These are phyloP conservation scores for Clanis bilineata DNA, from an alignment of 2,888 invertebrate genomes.

Conservation along the genomic window DNA sequence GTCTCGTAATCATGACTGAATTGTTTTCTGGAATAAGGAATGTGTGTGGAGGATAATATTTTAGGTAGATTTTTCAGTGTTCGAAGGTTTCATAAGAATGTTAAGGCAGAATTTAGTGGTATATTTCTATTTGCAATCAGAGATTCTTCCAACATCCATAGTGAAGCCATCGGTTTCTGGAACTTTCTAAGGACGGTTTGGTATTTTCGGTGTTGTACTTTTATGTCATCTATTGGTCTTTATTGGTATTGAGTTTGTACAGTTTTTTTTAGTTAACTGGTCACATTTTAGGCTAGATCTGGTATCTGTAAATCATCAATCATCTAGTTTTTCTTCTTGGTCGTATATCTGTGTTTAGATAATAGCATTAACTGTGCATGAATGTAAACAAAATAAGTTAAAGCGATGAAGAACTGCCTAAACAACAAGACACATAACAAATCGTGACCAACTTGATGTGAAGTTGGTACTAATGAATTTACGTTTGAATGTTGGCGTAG, in stretches of 20 bases:
- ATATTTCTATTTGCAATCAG: not conserved
- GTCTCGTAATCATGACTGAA: not conserved
- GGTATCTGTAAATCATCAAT: constrained; percentile 8
- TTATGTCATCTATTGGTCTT: not conserved
- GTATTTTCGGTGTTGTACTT: not conserved
- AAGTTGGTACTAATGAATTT: constrained; percentile 5
- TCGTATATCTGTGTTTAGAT: constrained; percentile 38
- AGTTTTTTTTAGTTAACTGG: not conserved
- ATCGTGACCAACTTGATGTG: constrained; percentile 2
- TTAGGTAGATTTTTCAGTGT: not conserved
- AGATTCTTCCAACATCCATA: not conserved
- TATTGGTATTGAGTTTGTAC: not conserved
- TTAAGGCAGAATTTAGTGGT: not conserved
- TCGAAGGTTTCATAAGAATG: not conserved
- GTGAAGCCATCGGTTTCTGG: not conserved
- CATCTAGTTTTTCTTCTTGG: constrained; percentile 19
- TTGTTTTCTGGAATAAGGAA: not conserved
- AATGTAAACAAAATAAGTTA: constrained; percentile 28
- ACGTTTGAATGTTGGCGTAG: constrained; percentile 3
- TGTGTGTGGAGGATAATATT: not conserved
- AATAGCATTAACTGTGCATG: constrained; percentile 33
- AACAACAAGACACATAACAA: constrained; percentile 18
- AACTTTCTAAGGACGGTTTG: not conserved
- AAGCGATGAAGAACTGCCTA: constrained; percentile 26
- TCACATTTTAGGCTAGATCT: constrained; percentile 2